A percentile compares a stretch with the other conserved stretches of the same genome.
Evolutionary conservation across 1,140 invertebrate species (phyloP).

Genomic region (Ceratina calcarata): DNA sequence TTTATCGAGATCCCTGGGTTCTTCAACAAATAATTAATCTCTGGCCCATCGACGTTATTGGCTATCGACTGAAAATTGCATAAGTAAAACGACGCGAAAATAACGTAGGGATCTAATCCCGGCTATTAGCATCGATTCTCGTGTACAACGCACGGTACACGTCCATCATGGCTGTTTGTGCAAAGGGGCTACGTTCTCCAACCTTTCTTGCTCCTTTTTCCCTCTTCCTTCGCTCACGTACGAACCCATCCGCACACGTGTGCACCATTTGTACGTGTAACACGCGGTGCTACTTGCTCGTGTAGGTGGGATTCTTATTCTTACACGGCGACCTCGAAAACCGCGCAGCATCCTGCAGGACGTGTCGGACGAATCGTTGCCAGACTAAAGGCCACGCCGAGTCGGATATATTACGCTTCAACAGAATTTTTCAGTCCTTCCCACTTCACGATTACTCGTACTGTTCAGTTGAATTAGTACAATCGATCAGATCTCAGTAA

Average conservation of each 20-base stretch:
- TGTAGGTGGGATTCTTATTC: constrained; percentile 30
- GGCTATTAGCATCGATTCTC: constrained; percentile 25
- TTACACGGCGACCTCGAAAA: constrained; percentile 33
- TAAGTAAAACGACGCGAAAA: constrained; percentile 21
- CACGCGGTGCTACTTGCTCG: constrained; percentile 17
- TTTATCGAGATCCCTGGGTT: too few species aligned
- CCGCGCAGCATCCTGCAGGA: constrained; percentile 26
- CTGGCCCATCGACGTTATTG: too few species aligned
- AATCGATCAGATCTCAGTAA: too few species aligned
- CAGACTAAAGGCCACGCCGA: constrained; percentile 40
- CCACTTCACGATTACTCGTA: too few species aligned
- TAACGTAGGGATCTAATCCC: constrained; percentile 19
- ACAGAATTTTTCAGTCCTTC: neutral
- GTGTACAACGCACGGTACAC: constrained; percentile 18
- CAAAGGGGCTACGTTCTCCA: neutral
- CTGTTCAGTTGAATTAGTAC: too few species aligned
- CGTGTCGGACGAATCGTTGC: constrained; percentile 23
- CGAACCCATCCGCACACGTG: constrained; percentile 2
- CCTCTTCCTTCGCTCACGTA: neutral
- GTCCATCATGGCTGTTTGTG: constrained; percentile 15
- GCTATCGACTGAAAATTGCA: neutral
- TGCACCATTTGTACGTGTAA: neutral
- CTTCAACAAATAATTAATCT: too few species aligned
- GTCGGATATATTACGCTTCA: constrained; percentile 23
- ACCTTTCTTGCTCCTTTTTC: neutral